Base-by-base conservation (phyloP, 2,113 vertebrate genomes). In the Marmota monax region DNA sequence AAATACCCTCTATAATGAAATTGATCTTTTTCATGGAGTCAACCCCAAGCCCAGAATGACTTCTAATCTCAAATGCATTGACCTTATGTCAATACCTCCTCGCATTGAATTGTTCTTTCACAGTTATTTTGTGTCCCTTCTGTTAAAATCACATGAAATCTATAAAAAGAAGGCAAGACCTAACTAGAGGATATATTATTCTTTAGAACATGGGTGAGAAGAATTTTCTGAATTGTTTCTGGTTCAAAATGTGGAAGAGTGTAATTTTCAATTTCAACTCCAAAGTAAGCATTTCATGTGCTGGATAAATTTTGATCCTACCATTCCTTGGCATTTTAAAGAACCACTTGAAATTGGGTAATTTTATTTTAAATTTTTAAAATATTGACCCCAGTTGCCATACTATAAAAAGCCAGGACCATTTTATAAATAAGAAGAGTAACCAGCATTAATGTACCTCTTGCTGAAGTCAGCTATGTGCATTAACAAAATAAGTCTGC, bases 31-130 rank as follows among this genome's bases (percentile, higher is more conserved):
- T 96, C 94, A 92, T 92, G 93, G 87, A 94, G 93, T 97, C 96
- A 92, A 27, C 20, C 65, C 76, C 91, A 82, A 97, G 97, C 97
- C 98, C 95, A 84, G 58, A 29, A 13, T 95, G 79, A 88, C 73
- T 91, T 80, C 79, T 74, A 72, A 25, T 80, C 93, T 95, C 97
- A 96, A 97, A 96, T 98, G 93, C 89, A 95, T 86, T 79, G 94
- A 72, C 56, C 87, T 92, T 84, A 65, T 98, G 97, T 98, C 98
- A 95, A 98, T 98, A 98, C 45, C 89, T 78, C 97, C 97, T 84
- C 96, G 96, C 94, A 95, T 98, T 98, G 96, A 5, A 42, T 97
- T 98, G 95, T 98, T 97, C 92, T 96, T 96, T 94, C 72, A 37
- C 39, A 22, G 29, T 39, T 89, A 27, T 88, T 96, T 95, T 97